Base-by-base conservation (phyloP, 2,797 vertebrate species). In the Periparus ater region DNA sequence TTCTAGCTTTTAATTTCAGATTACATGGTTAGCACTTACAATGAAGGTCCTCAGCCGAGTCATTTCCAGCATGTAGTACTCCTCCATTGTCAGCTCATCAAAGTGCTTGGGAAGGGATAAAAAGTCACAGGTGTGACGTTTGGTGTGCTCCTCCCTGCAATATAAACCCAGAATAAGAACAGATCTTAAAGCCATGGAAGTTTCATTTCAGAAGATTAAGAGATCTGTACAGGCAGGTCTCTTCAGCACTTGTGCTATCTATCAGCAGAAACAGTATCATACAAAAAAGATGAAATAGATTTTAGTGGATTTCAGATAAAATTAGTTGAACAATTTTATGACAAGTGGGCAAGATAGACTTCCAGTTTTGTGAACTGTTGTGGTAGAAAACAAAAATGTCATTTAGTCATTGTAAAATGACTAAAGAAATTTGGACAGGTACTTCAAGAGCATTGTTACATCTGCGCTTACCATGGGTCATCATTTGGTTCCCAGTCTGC, bases 401-500 rank as follows among this genome's bases (percentile, higher is more conserved):
- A n/a, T n/a, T n/a, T n/a, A 40, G 12, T 71, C 12, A 18, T 3
- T 26, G 21, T 11, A 36, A 36, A 62, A 27, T 12, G 22, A 63
- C 57, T 45, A 13, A 38, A 72, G 36, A 42, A 25, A 5, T 40
- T 19, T 60, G 15, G 27, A 76, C 44, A 34, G 65, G 32, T n/a
- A 29, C 12, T 73, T 78, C 11, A 47, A 78, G 53, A 82, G 38
- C 16, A 26, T 14, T 30, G 32, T 25, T 27, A 32, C 6, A 30
- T 30, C 29, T 47, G 45, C 70, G 61, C 96, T 94, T 88, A 99
- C 98, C 98, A 95, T 16, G 98, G 98, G 85, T 98, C 95, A 58
- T 99, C 98, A 26, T 98, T 96, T 18, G 98, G 98, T 84, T 99
- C 98, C 99, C 98, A 99, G 67, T 97, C 98, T n/a, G 98, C 98